Evolutionary conservation across 2,113 vertebrate genomes (phyloP), one percentile per base, ranked within the genome.

Genomic region (Todiramphus chloris): DNA sequence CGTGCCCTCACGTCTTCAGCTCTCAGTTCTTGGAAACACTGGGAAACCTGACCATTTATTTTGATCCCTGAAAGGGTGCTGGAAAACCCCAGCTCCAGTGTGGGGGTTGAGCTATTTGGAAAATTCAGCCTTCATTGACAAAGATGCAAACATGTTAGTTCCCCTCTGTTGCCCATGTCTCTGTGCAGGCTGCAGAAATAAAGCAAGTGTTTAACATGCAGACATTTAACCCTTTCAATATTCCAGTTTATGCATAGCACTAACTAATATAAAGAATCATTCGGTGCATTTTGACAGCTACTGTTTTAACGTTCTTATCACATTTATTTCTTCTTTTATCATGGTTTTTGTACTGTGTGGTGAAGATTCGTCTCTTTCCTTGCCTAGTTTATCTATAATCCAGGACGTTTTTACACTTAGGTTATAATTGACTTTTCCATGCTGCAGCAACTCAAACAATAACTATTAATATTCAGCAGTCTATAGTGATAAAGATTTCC

Each of bases 401-500:
- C 96, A 96, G 93, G 90, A 96, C 58, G 19, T 79, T 97, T 96
- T 97, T 96, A 96, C 87, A 97, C 95, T 95, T 96, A 93, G 87
- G 85, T 97, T 96, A 97, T 97, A 97, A 97, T 97, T 97, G 97
- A 97, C 97, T 97, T 97, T 97, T 95, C 95, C 96, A 93, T 21
- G 80, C 95, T 95, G 94, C 96, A 93, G 96, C 53, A 27, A 87
- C 96, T 97, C 97, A 97, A 96, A 97, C 96, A 97, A 97, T 97
- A 97, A 97, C 96, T 96, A 97, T 97, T 97, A 97, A 97, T 97
- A 97, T 97, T 97, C 97, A 96, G 95, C 92, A 97, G 92, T 96
- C 96, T 96, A 91, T 95, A 95, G 97, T 60, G 96, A 97, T 97
- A 97, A 97, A 97, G 97, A 97, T 97, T 97, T 97, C 97, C 96